Evolutionary conservation across 2,888 invertebrate species (phyloP).

Genomic region (Cheilosia vulpina): DNA sequence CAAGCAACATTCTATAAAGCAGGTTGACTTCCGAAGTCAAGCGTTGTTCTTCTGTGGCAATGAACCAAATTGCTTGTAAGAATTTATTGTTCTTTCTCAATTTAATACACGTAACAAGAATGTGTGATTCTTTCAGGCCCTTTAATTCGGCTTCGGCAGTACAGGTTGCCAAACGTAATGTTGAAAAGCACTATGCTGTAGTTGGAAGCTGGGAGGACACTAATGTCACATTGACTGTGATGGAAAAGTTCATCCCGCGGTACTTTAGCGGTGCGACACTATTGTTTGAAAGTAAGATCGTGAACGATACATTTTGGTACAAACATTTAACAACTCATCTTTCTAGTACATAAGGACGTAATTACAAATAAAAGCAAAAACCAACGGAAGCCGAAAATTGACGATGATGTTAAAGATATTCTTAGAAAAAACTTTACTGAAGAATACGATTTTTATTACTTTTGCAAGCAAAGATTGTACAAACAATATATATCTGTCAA

Average conservation of each 20-base stretch:
- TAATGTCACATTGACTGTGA: constrained; percentile 91
- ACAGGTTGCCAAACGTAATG: constrained; percentile 92
- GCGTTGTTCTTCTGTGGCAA: constrained; percentile 95
- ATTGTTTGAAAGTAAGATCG: constrained; percentile 90
- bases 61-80: constrained; percentile 91
- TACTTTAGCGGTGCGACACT: constrained; percentile 91
- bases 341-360: constrained; percentile 78
- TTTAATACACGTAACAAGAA: neutral
- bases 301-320: neutral
- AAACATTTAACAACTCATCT: constrained; percentile 8
- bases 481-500: constrained; percentile 85
- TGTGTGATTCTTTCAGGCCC: constrained; percentile 85
- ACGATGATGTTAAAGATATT: constrained; percentile 91
- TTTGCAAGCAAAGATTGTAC: constrained; percentile 92
- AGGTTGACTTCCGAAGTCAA: constrained; percentile 90
- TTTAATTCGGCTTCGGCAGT: constrained; percentile 92
- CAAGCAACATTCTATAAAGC: constrained; percentile 84
- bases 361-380: constrained; percentile 89
- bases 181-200: constrained; percentile 93
- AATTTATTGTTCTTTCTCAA: neutral
- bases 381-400: constrained; percentile 92
- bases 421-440: constrained; percentile 93
- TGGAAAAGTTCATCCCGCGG: constrained; percentile 92
- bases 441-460: constrained; percentile 95
- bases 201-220: constrained; percentile 95